These are phyloP conservation scores for silkworm (Bombyx mori) DNA, from an alignment of 1,140 invertebrate species.

Conservation along the genomic window DNA sequence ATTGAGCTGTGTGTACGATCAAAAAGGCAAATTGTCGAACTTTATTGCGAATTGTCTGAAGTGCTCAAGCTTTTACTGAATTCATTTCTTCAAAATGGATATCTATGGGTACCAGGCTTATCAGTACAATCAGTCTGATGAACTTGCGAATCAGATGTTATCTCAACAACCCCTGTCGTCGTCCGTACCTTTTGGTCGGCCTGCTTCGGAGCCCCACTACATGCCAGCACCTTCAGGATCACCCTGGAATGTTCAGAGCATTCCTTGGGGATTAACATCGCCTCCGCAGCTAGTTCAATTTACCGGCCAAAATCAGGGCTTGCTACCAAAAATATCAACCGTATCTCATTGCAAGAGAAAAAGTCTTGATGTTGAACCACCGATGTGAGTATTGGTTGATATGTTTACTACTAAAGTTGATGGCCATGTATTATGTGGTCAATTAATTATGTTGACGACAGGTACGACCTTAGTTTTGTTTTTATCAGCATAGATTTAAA, in stretches of 20 bases:
- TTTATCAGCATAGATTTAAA: no score
- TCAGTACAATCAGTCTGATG: conserved; percentile 49
- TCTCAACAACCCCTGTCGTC: conserved; percentile 41
- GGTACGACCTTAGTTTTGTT: no score
- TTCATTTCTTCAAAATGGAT: conserved; percentile 35
- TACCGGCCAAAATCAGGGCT: conserved; percentile 34
- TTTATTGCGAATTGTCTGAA: no score
- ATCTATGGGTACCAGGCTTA: conserved; percentile 45
- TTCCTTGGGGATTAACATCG: conserved; percentile 56
- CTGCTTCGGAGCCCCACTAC: conserved; percentile 29
- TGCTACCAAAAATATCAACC: conserved; percentile 27
- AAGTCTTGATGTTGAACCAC: conserved; percentile 51
- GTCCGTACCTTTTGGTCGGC: conserved; percentile 22
- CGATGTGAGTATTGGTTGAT: conserved; percentile 40
- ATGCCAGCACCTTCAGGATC: conserved; percentile 59
- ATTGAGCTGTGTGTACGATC: no score
- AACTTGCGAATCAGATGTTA: conserved; percentile 53
- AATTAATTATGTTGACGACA: no score
- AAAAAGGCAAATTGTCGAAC: no score
- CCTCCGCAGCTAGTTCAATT: conserved; percentile 60
- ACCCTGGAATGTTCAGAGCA: conserved; percentile 58
- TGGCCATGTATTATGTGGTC: no score
- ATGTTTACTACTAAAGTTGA: not conserved
- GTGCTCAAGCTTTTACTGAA: not conserved
- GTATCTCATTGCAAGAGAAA: conserved; percentile 55